Base-by-base conservation (phyloP, 2,888 invertebrate species). In the Gari tellinella region DNA sequence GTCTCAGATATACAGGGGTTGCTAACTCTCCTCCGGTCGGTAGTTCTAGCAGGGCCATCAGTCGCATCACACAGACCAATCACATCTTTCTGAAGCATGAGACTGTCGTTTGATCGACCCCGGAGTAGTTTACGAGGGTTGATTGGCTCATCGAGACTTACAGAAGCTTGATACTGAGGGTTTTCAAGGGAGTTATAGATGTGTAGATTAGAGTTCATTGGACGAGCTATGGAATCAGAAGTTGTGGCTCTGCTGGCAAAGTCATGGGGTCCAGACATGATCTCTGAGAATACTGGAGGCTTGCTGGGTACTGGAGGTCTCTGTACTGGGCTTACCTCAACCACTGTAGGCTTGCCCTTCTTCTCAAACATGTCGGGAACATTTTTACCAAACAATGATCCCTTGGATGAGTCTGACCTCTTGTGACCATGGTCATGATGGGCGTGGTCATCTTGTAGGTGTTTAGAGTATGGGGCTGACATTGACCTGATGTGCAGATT, bases 401-500 rank as follows among this genome's bases (percentile, higher is more conserved):
- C 84, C 49, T 82, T 86, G 21, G 84, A 83, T 8, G 87, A 86
- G 52, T 84, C 82, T 56, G 85, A 80, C 55, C 86, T 77, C 37
- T 69, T 79, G 48, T 76, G 81, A 57, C 62, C 68, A 45, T 38
- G 48, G 23, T 12, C 55, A 49, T 31, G 26, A 15, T 45, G 23
- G 43, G 37, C 46, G 41, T 26, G 31, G 5, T 43, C 57, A 23
- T 76, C 76, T 41, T 80, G 65, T 25, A 80, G 46, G 38, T 76
- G 78, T 68, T 84, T 80, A 2, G 78, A 61, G 38, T 85, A 77
- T 21, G 89, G 89, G n/a, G 86, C 87, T 10, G 89, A 89, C 19
- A 85, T 72, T 25, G 87, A 88, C 37, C 89, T 66, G 2, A 90
- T 80, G 75, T 89, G 89, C 1, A 89, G 73, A 21, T 72, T 69